Evolutionary conservation across 2,888 invertebrate species (phyloP).

Genomic region (Nymphalis c-album): DNA sequence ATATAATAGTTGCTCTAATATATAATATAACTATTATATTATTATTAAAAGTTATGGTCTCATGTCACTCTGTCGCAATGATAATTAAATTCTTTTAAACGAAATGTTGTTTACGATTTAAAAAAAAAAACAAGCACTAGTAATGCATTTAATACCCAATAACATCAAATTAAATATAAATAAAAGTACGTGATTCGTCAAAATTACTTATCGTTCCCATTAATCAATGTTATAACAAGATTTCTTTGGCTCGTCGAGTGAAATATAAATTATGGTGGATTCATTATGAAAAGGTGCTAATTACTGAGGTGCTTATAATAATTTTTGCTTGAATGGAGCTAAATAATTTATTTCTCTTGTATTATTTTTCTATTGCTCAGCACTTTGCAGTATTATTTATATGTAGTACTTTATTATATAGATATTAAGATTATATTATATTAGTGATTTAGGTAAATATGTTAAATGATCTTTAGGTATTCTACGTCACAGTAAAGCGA

Average conservation of each 20-base stretch:
- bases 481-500: too few species aligned
- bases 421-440: neutral
- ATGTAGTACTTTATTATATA: too few species aligned
- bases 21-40: too few species aligned
- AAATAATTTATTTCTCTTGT: neutral
- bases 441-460: neutral
- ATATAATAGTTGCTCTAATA: too few species aligned
- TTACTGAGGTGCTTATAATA: neutral
- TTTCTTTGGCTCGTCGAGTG: slow-evolving; percentile 9
- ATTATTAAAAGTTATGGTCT: too few species aligned
- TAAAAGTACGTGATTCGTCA: neutral
- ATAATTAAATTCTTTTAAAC: too few species aligned
- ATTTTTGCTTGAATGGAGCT: neutral
- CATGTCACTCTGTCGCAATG: too few species aligned
- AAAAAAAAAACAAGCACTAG: neutral
- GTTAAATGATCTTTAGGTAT: too few species aligned
- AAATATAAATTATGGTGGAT: slow-evolving; percentile 23
- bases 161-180: neutral
- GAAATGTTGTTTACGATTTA: too few species aligned
- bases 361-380: neutral
- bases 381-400: too few species aligned
- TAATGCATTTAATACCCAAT: neutral
- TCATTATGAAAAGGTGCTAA: slow-evolving; percentile 10
- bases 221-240: slow-evolving; percentile 11
- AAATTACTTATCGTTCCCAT: slow-evolving; percentile 3